Evolutionary conservation across 2,113 vertebrate species (phyloP), one percentile per base, ranked within the genome.

Genomic region (Abramis brama): DNA sequence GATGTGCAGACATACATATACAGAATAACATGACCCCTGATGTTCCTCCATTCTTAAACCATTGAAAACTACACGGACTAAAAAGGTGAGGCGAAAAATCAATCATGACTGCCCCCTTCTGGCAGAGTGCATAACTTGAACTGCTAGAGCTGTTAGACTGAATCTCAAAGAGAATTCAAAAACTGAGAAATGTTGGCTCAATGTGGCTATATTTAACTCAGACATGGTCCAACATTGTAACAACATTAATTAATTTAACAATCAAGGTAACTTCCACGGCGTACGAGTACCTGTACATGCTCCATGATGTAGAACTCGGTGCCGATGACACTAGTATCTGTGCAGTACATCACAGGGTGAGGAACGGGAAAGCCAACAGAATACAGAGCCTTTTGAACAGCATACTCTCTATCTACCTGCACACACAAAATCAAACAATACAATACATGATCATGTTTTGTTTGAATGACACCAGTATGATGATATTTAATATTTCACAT

Each of bases 221-320:
- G 19, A 70, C 4, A 9, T 70, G 36, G 19, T 23, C 10, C 21
- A 71, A n/a, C 21, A 21, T 6, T 43, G 68, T 43, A 71, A 43
- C 39, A 7, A 50, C 5, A 50, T n/a, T 2, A 39, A 68, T 55
- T 15, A 6, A 45, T 30, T 78, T 17, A 76, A 43, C 12, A 30
- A 10, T 68, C 19, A 64, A 21, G 15, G 13, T n/a, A 6, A 21
- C 57, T 13, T 2, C 19, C 21, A 30, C 25, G 25, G 13, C 5
- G 33, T 9, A 74, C 57, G 64, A 89, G 36, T 91, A 97, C 98
- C 95, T 94, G 91, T 21, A 99, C 94, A 79, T 97, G 96, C 60
- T 97, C 94, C 98, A 99, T 99, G 52, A 99, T 19, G 79, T 99
- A 99, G 89, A 99, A 99, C 81, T 98, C 96, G 1, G 97, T 97